Base-by-base conservation (phyloP, 2,113 vertebrate genomes). In the Hippocampus mohnikei region DNA sequence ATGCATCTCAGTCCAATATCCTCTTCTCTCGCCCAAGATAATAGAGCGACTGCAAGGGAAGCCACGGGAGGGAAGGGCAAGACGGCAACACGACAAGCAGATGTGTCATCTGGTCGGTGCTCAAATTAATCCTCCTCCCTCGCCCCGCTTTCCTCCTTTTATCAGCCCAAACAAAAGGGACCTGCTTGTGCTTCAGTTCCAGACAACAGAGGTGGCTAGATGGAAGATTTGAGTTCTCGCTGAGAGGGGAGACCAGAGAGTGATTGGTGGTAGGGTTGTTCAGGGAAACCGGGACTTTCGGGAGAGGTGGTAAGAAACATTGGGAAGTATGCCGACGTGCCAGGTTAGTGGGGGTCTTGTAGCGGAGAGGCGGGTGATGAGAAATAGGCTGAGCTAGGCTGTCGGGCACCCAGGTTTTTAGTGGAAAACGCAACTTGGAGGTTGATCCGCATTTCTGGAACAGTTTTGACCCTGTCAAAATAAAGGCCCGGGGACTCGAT, bases 101-200 rank as follows among this genome's bases (percentile, higher is more conserved):
- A 89, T 90, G 88, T 89, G 84, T 90, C 75, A 75, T 89, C 91
- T 94, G 92, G 92, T 87, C 86, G 82, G 80, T 62, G 91, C 94
- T 94, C 90, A 93, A 90, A 93, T 91, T 80, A 91, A 92, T 93
- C 91, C 92, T 90, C 93, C 92, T 93, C 93, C 91, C 93, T 81
- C 67, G 42, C 70, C 73, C 72, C 27, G 77, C 93, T 94, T 94
- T 85, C 85, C 84, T 82, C 88, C 88, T 92, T 92, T 93, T 93
- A 91, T 93, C 90, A 76, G 37, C 60, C 68, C 73, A 90, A 87
- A 93, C 92, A 94, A 95, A 95, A 91, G 81, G 90, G 84, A 81
- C 79, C 88, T 85, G 81, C 79, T 88, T 73, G 90, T 86, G 79
- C 69, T 85, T 80, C 89, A 83, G 86, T 90, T 88, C 75, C 87